phyloP scores from a whole-genome alignment of 1,140 invertebrate species.

The Antheraea pernyi region DNA sequence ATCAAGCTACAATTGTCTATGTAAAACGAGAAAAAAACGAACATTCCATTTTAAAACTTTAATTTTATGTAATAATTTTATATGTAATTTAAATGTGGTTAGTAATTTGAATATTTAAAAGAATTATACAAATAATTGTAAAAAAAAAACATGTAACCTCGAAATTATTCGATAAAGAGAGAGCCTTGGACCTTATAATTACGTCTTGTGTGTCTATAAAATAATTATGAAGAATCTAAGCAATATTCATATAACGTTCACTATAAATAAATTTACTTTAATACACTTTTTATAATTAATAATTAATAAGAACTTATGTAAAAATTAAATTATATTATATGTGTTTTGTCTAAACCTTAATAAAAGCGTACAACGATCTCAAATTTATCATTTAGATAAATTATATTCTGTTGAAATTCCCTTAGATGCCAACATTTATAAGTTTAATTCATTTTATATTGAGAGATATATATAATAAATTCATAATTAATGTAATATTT shows the following conservation, averaged over 20 bases:
- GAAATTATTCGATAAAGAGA: not conserved
- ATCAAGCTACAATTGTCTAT: too few species aligned
- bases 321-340: not conserved
- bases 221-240: conserved; percentile 55
- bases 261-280: not conserved
- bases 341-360: not conserved
- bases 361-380: not conserved
- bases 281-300: not conserved
- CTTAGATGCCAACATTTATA: not conserved
- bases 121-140: not conserved
- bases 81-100: not conserved
- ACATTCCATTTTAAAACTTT: too few species aligned
- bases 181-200: not conserved
- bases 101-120: not conserved
- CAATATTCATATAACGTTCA: conserved; percentile 42
- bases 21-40: too few species aligned
- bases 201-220: conserved; percentile 4
- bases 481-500: too few species aligned
- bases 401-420: not conserved
- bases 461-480: too few species aligned
- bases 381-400: not conserved
- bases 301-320: not conserved
- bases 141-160: not conserved
- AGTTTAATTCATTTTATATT: not conserved
- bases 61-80: not conserved